Base-by-base conservation (phyloP, 2,113 vertebrate genomes). In the Tympanuchus pallidicinctus region DNA sequence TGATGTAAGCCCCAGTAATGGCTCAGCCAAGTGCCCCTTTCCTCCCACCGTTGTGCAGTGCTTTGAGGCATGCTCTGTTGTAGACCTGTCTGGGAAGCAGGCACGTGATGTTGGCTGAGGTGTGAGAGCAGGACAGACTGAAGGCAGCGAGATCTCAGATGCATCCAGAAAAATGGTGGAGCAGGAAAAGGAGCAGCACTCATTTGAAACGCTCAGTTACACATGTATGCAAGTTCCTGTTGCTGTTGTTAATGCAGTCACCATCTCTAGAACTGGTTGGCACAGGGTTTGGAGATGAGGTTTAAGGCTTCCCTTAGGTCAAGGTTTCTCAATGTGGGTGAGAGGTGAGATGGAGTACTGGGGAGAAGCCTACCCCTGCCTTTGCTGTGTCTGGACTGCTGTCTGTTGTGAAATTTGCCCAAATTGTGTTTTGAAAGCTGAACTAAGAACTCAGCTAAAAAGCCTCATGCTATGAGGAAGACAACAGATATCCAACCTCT, bases 1-100 rank as follows among this genome's bases (percentile, higher is more conserved):
- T 16, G 98, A 99, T 27, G 99, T 99, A 97, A 97, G 98, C 80
- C 2, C 42, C 15, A 1, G 17, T 19, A 28, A 30, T 1, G 0
- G 40, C 27, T 19, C 0, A 0, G 80, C 84, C 54, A 50, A 7
- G 12, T 52, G 69, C 38, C 65, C 36, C 42, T 79, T 89, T 56
- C 20, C 69, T 85, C 70, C 47, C 43, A 72, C 15, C 18, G 4
- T 0, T 2, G 22, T 50, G 36, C 61, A 81, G 38, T 43, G 32
- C 67, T 63, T 77, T 71, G 32, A 71, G 64, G 67, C 48, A 43
- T 75, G 27, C 34, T 80, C 13, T 25, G 71, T 65, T 66, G 45
- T 27, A 76, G 50, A 66, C 42, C 30, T 88, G 59, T 14, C 32
- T 50, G 43, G 45, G 60, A 60, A 19, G 40, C 27, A 63, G 72